phyloP scores from a whole-genome alignment of 2,113 vertebrate species.

The Takifugu flavidus region DNA sequence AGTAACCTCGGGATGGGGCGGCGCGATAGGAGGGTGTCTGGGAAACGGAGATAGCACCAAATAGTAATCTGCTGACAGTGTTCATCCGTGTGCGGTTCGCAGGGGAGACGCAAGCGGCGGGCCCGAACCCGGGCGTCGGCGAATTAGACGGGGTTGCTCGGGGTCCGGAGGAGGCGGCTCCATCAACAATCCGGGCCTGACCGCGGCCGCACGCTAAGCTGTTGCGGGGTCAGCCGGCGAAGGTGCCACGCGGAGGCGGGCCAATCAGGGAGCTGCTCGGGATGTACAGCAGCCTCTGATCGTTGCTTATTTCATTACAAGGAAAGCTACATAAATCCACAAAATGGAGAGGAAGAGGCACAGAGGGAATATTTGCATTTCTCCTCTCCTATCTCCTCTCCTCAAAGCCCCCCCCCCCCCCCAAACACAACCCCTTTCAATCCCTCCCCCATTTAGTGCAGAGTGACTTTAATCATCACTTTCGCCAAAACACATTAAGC shows the following conservation, averaged over 20 bases:
- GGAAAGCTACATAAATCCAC: constrained; percentile 75
- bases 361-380: constrained; percentile 74
- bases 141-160: constrained; percentile 49
- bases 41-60: constrained; percentile 67
- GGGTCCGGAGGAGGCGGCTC: constrained; percentile 48
- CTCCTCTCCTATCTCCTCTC: constrained; percentile 57
- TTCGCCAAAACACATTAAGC: constrained; percentile 78
- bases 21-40: constrained; percentile 62
- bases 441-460: constrained; percentile 62
- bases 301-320: constrained; percentile 76
- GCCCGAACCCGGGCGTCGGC: constrained; percentile 53
- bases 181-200: constrained; percentile 44
- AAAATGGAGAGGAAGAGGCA: constrained; percentile 69
- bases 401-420: constrained; percentile 17
- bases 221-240: constrained; percentile 57
- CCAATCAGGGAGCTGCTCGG: constrained; percentile 51
- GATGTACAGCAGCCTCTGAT: constrained; percentile 60
- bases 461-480: constrained; percentile 80
- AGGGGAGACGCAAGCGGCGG: constrained; percentile 48
- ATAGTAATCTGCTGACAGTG: constrained; percentile 69
- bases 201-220: constrained; percentile 47
- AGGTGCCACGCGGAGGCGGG: constrained; percentile 42
- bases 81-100: constrained; percentile 60
- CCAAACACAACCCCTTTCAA: constrained; percentile 41
- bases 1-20: constrained; percentile 71